Conservation (phyloP, 2,888 invertebrate genomes). For the Dromius quadrimaculatus region DNA sequence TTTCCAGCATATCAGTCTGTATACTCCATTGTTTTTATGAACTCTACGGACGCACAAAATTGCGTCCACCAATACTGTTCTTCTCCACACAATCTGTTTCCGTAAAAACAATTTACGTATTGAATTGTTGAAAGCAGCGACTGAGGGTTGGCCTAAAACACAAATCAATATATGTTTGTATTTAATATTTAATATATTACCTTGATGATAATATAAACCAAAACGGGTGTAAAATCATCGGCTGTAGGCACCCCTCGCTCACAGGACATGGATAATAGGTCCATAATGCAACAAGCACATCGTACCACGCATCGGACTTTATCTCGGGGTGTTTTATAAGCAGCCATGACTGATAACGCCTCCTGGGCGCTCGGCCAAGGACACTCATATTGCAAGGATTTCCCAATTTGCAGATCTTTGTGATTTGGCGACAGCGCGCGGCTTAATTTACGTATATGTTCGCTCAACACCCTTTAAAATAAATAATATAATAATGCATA, state of each 20-base stretch:
- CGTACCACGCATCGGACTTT: slow-evolving; percentile 84
- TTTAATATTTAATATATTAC: slow-evolving; percentile 66
- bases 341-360: slow-evolving; percentile 87
- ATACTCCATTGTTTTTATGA: slow-evolving; percentile 98
- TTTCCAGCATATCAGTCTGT: slow-evolving; percentile 62
- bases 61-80: slow-evolving; percentile 99
- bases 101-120: slow-evolving; percentile 94
- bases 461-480: slow-evolving; percentile 79
- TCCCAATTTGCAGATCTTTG: slow-evolving; percentile 84
- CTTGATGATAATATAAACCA: slow-evolving; percentile 96
- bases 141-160: slow-evolving; percentile 88
- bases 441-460: slow-evolving; percentile 88
- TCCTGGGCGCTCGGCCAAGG: slow-evolving; percentile 97
- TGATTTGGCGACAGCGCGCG: slow-evolving; percentile 82
- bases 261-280: slow-evolving; percentile 88
- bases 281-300: slow-evolving; percentile 94
- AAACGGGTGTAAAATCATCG: slow-evolving; percentile 96
- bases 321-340: slow-evolving; percentile 90
- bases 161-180: slow-evolving; percentile 19
- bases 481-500: background rate
- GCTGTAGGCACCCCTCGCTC: slow-evolving; percentile 84
- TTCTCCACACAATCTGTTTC: slow-evolving; percentile 85
- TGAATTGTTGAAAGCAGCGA: slow-evolving; percentile 95
- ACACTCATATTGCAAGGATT: slow-evolving; percentile 88
- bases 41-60: slow-evolving; percentile 96